These are phyloP conservation scores for Planiliza haematocheilus DNA, from an alignment of 2,113 vertebrate genomes.

Conservation along the genomic window DNA sequence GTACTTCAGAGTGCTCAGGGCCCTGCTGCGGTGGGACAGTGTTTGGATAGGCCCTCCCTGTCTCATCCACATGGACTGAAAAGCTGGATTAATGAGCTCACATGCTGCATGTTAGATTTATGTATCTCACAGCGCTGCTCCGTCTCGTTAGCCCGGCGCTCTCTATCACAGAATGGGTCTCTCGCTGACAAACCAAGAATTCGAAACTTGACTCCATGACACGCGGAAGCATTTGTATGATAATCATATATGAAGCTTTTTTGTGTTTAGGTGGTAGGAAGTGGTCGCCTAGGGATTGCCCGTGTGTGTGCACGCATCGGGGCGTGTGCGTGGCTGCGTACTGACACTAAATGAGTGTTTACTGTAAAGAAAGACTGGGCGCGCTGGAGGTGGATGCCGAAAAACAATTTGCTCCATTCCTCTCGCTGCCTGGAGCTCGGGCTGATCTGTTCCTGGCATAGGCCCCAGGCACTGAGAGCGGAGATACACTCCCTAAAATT, in stretches of 20 bases:
- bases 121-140: slow-evolving; percentile 87
- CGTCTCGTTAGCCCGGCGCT: slow-evolving; percentile 75
- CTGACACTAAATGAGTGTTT: slow-evolving; percentile 44
- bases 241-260: slow-evolving; percentile 78
- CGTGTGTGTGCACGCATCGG: slow-evolving; percentile 6
- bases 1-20: slow-evolving; percentile 60
- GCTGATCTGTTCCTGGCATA: slow-evolving; percentile 84
- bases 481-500: slow-evolving; percentile 83
- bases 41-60: slow-evolving; percentile 76
- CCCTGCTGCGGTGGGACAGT: slow-evolving; percentile 64
- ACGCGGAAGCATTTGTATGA: slow-evolving; percentile 90
- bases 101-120: slow-evolving; percentile 91
- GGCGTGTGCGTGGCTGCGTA: slow-evolving; percentile 32
- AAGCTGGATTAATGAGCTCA: slow-evolving; percentile 94
- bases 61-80: slow-evolving; percentile 88
- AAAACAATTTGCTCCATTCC: slow-evolving; percentile 88
- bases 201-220: slow-evolving; percentile 87
- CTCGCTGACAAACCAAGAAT: slow-evolving; percentile 47
- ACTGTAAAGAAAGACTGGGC: slow-evolving; percentile 50
- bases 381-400: slow-evolving; percentile 81
- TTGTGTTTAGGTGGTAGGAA: slow-evolving; percentile 54
- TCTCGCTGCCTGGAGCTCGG: slow-evolving; percentile 76
- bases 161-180: slow-evolving; percentile 39
- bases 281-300: slow-evolving; percentile 41
- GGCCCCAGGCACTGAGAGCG: slow-evolving; percentile 78